Evolutionary conservation across 2,113 vertebrate species (phyloP).

Genomic region (Laticauda colubrina): DNA sequence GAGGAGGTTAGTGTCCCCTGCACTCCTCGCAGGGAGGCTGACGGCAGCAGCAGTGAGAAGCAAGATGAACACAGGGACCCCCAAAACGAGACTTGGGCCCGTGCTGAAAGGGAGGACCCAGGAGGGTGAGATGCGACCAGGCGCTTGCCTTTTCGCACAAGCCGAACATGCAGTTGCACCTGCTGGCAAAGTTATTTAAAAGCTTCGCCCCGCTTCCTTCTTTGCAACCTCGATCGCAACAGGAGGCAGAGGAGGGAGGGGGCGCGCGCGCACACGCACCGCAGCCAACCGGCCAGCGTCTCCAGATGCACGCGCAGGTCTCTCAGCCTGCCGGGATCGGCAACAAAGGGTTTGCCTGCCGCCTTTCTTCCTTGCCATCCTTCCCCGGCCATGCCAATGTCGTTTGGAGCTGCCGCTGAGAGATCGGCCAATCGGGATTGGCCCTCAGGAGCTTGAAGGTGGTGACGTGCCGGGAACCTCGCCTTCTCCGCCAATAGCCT

Average conservation of each 20-base stretch:
- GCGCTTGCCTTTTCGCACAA: neutral
- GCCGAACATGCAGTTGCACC: neutral
- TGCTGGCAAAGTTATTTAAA: neutral
- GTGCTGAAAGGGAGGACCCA: neutral
- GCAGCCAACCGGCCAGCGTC: neutral
- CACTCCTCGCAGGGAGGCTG: neutral
- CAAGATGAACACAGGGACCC: neutral
- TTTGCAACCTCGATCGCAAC: neutral
- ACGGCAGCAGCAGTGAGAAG: neutral
- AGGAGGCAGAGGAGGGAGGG: neutral
- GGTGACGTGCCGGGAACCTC: conserved; percentile 40
- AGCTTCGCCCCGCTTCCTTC: neutral
- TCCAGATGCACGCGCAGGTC: neutral
- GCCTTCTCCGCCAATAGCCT: conserved; percentile 37
- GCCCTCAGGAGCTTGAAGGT: conserved; percentile 40
- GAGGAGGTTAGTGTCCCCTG: neutral
- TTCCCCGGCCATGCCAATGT: neutral
- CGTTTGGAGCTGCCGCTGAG: conserved; percentile 19
- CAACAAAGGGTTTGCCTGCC: conserved; percentile 45
- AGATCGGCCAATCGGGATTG: conserved; percentile 47
- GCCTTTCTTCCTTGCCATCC: neutral
- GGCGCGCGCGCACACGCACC: neutral
- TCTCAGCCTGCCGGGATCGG: conserved; percentile 23
- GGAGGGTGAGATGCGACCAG: neutral
- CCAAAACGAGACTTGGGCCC: neutral